phyloP scores from a whole-genome alignment of 2,113 vertebrate species.

The Rissa tridactyla region DNA sequence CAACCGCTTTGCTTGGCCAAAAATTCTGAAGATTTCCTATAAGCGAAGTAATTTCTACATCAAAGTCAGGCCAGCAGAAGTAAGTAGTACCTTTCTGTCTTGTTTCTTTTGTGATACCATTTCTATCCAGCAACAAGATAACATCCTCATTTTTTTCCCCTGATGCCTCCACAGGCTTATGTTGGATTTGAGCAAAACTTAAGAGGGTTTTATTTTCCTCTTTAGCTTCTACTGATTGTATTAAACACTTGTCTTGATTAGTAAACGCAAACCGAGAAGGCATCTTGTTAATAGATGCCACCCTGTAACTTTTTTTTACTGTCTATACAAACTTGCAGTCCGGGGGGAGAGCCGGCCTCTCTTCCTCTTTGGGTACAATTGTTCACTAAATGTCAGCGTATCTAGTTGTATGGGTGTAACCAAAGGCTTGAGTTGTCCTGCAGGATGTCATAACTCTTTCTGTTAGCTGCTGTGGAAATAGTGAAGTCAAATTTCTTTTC shows the following conservation, averaged over 20 bases:
- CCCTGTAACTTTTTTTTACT: neutral
- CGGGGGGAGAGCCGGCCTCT: neutral
- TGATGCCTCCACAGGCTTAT: neutral
- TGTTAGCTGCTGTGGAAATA: neutral
- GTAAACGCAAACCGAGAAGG: neutral
- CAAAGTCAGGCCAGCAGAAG: constrained; percentile 97
- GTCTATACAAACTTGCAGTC: neutral
- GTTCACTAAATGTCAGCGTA: neutral
- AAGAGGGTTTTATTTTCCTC: neutral
- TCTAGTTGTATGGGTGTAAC: neutral
- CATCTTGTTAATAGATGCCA: neutral
- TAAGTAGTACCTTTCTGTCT: constrained; percentile 52
- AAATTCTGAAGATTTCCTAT: constrained; percentile 99
- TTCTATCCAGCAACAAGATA: neutral
- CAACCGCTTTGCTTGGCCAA: constrained; percentile 98
- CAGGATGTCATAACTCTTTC: neutral
- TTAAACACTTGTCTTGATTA: neutral
- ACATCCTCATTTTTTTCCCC: neutral
- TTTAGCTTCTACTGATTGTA: neutral
- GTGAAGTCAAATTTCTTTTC: neutral
- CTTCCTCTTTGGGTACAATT: neutral
- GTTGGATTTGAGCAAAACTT: neutral
- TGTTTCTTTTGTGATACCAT: neutral
- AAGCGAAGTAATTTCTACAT: constrained; percentile 99
- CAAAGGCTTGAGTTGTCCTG: neutral